These are phyloP conservation scores for Drosophila chauvacae DNA, from an alignment of 1,140 invertebrate genomes.

Conservation along the genomic window DNA sequence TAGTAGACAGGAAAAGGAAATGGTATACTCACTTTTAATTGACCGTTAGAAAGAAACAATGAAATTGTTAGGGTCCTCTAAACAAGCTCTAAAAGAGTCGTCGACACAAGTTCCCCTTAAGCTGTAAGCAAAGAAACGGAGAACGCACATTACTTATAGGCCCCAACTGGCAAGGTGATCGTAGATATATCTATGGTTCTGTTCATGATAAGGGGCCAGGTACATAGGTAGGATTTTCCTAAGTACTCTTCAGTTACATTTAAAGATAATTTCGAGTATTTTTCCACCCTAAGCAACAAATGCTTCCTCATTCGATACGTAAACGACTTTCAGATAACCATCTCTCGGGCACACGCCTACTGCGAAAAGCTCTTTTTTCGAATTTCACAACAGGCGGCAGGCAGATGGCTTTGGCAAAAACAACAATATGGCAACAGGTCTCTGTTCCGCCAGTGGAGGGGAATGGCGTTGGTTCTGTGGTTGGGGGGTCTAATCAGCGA, in stretches of 20 bases:
- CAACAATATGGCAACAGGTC: conserved; percentile 67
- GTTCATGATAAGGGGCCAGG: not conserved
- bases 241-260: conserved; percentile 33
- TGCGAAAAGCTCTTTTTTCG: conserved; percentile 59
- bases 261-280: conserved; percentile 30
- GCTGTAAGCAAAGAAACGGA: conserved; percentile 68
- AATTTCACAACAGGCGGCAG: conserved; percentile 69
- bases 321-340: conserved; percentile 23
- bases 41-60: conserved; percentile 84
- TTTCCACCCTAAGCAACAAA: conserved; percentile 15
- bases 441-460: not conserved
- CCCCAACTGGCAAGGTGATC: conserved; percentile 16
- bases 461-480: not conserved
- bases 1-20: conserved; percentile 28
- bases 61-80: conserved; percentile 84
- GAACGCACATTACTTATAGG: conserved; percentile 56
- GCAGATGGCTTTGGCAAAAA: conserved; percentile 15
- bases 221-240: not conserved
- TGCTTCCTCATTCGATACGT: conserved; percentile 44
- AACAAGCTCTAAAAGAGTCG: conserved; percentile 84
- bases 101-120: conserved; percentile 82
- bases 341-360: not conserved
- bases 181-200: not conserved
- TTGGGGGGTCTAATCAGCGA: conserved; percentile 54
- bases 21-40: conserved; percentile 82